Conservation (phyloP, 2,888 invertebrate species). For the Xestoiulus laeticollis region DNA sequence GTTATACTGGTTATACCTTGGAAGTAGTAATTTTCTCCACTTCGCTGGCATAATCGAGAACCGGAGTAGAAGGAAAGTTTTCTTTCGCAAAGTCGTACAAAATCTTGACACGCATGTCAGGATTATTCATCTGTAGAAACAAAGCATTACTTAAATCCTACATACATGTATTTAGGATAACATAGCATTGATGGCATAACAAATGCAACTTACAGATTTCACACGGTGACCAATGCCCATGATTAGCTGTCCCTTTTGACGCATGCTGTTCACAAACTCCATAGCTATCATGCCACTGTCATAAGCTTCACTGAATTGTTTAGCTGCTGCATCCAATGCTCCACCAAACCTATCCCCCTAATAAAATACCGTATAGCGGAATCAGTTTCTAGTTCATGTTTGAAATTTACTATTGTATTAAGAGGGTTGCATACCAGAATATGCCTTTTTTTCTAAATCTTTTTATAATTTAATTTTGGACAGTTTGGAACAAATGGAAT, state of each 20-base stretch:
- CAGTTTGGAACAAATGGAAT: no score
- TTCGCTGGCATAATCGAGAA: constrained; percentile 95
- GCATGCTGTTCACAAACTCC: constrained; percentile 98
- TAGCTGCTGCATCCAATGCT: constrained; percentile 96
- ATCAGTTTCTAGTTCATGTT: neutral
- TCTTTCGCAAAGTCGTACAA: constrained; percentile 95
- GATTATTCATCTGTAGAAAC: constrained; percentile 83
- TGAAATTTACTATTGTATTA: no score
- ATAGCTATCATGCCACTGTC: constrained; percentile 93
- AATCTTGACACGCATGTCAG: constrained; percentile 97
- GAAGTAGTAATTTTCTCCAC: constrained; percentile 99
- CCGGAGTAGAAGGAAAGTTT: constrained; percentile 91
- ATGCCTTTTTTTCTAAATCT: no score
- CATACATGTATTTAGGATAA: neutral
- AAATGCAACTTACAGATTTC: constrained; percentile 70
- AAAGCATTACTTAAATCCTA: constrained; percentile 55
- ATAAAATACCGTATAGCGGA: neutral
- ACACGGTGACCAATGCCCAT: constrained; percentile 98
- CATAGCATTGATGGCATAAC: no score
- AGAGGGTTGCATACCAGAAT: no score
- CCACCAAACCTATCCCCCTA: constrained; percentile 99
- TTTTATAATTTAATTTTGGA: no score
- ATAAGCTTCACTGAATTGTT: constrained; percentile 96
- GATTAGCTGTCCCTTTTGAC: constrained; percentile 95
- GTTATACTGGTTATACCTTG: constrained; percentile 69